Evolutionary conservation across 92 coral and sea anemone genomes (phyloP).

Genomic region (Anthopleura xanthogrammica): DNA sequence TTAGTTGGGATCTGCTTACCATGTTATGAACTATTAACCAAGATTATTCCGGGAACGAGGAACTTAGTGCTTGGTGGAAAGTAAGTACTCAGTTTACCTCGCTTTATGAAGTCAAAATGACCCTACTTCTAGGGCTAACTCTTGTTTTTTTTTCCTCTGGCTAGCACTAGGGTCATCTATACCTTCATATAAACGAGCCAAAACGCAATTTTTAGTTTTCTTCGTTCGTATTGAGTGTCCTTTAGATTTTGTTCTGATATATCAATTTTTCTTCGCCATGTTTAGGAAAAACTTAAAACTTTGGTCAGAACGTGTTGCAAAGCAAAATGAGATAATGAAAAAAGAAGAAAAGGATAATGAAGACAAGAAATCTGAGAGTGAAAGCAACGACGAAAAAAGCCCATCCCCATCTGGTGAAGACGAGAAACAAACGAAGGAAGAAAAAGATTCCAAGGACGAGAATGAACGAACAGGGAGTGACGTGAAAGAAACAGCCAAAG

Average conservation of each 20-base stretch:
- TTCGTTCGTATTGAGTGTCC: neutral
- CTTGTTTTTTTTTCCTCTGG: too few species aligned
- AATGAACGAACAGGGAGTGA: conserved; percentile 4
- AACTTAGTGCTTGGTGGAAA: conserved; percentile 85
- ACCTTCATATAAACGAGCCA: too few species aligned
- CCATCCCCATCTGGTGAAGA: conserved; percentile 29
- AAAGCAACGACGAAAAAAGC: conserved; percentile 13
- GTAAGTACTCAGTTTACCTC: conserved; percentile 45
- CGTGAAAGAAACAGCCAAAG: neutral
- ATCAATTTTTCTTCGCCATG: neutral
- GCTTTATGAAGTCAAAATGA: too few species aligned
- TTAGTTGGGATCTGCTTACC: conserved; percentile 98
- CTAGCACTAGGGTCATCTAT: too few species aligned
- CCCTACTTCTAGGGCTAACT: too few species aligned
- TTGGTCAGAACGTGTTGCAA: conserved; percentile 76
- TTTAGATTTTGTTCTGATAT: neutral
- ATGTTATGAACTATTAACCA: conserved; percentile 83
- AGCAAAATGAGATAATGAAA: conserved; percentile 47
- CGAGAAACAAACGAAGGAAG: conserved; percentile 26
- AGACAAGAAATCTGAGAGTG: conserved; percentile 29
- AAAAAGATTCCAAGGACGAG: conserved; percentile 34
- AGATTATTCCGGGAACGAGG: conserved; percentile 80
- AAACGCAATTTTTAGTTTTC: too few species aligned
- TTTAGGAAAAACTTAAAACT: conserved; percentile 66
- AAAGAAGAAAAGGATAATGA: conserved; percentile 17